Base-by-base conservation (phyloP, 2,888 invertebrate species). In the Chesias legatella region DNA sequence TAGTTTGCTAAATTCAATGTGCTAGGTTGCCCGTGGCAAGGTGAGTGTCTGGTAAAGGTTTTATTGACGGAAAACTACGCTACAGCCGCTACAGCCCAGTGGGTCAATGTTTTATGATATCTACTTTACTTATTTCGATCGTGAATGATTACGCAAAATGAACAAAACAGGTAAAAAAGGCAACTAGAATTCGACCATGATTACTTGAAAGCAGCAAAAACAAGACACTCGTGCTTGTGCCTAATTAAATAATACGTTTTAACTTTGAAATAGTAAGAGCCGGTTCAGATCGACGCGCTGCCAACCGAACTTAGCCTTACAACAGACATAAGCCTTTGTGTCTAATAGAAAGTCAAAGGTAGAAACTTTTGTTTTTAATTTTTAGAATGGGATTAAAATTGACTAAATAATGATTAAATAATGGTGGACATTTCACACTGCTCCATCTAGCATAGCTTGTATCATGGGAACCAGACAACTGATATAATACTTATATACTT, bases 41-140 rank as follows among this genome's bases (percentile, higher is more conserved):
- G 63, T 60, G 46, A 63, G 42, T 53, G 48, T 53, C 53, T 53
- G 51, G 49, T 50, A 56, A 59, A 58, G 59, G 55, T 33, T 65
- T 55, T 63, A 60, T 62, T 57, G 56, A 51, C 62, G 55, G 56
- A 58, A 58, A 60, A 58, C 54, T 59, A 56, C 50, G 44, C 30
- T 41, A 41, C 22, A 22, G 8, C 7, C 6, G 42, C 36, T 31
- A 26, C 8, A 33, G 26, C 43, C 43, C 46, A 63, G 54, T 67
- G 40, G 67, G 70, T 69, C 67, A 69, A 67, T 63, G 65, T 53
- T 61, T 58, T 56, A 37, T 38, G 17, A 37, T 33, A 10, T 32
- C 13, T 25, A 42, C 10, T 27, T 25, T 6, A 6, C n/a, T 7
- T n/a, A 24, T 28, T 27, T 25, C 25, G 29, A 29, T 36, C 41